Evolutionary conservation across 2,888 invertebrate species (phyloP).

Genomic region (Ennomos fuscantarius): DNA sequence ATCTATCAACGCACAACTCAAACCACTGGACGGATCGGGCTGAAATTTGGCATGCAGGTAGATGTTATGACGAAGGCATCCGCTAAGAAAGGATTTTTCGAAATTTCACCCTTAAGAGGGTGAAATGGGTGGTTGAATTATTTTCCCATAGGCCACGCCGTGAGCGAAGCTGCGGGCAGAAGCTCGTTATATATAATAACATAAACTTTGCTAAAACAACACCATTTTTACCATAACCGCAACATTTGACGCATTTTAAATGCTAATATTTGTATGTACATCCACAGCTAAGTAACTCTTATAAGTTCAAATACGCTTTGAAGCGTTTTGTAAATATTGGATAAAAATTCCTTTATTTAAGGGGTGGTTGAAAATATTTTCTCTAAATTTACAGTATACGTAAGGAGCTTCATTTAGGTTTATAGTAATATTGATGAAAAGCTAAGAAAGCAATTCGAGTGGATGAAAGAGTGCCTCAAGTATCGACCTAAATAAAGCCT

Average conservation of each 20-base stretch:
- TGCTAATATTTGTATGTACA: neutral
- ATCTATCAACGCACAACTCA: too few species aligned
- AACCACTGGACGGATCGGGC: too few species aligned
- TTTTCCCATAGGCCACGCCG: too few species aligned
- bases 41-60: too few species aligned
- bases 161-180: too few species aligned
- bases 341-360: slow-evolving; percentile 8
- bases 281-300: slow-evolving; percentile 7
- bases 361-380: slow-evolving; percentile 17
- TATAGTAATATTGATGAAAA: slow-evolving; percentile 20
- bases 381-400: slow-evolving; percentile 15
- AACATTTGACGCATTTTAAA: slow-evolving; percentile 21
- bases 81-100: too few species aligned
- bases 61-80: too few species aligned
- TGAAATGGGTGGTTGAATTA: too few species aligned
- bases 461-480: slow-evolving; percentile 23
- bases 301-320: slow-evolving; percentile 10
- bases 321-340: slow-evolving; percentile 16
- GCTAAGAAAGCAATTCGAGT: slow-evolving; percentile 17
- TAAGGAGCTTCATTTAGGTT: slow-evolving; percentile 23
- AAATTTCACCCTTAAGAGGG: too few species aligned
- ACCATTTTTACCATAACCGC: too few species aligned
- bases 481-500: slow-evolving; percentile 18
- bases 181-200: too few species aligned
- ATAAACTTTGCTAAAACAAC: too few species aligned